Percentiles rank a stretch among this genome's conserved stretches.
phyloP scores from a whole-genome alignment of 2,888 invertebrate genomes.

The Lithophane socia region DNA sequence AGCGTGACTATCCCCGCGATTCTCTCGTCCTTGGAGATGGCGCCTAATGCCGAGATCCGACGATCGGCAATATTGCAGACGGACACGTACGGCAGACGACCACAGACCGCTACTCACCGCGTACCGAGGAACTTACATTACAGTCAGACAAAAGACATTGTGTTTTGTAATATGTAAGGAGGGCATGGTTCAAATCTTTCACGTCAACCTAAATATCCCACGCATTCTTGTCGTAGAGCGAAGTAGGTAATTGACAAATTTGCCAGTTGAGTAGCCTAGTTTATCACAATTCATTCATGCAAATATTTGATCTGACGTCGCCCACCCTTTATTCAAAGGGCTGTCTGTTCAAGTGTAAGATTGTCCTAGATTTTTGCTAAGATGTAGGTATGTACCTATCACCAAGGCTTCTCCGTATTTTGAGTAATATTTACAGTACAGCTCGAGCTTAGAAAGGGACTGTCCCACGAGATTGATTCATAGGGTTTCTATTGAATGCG shows the following conservation, averaged over 20 bases:
- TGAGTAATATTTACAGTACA: neutral
- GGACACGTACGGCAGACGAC: too few species aligned
- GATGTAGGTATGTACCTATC: neutral
- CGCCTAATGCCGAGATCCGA: too few species aligned
- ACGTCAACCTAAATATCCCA: conserved; percentile 6
- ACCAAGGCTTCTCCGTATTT: neutral
- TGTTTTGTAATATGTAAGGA: neutral
- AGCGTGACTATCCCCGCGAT: too few species aligned
- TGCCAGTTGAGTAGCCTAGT: conserved; percentile 25
- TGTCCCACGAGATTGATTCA: neutral
- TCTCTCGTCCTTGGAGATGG: too few species aligned
- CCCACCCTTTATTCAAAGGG: conserved; percentile 36
- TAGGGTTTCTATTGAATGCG: neutral
- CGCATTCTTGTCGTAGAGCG: neutral
- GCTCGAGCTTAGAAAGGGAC: neutral
- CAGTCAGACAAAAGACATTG: too few species aligned
- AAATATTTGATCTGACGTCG: conserved; percentile 39
- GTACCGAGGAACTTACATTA: too few species aligned
- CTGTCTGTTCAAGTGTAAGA: conserved; percentile 30
- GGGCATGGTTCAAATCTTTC: neutral
- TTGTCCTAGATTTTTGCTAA: conserved; percentile 21
- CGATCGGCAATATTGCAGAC: too few species aligned
- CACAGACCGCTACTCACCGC: too few species aligned
- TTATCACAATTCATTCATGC: conserved; percentile 31
- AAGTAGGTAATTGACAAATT: conserved; percentile 10